These are phyloP conservation scores for Dunckerocampus dactyliophorus DNA, from an alignment of 2,113 vertebrate species.

Conservation along the genomic window DNA sequence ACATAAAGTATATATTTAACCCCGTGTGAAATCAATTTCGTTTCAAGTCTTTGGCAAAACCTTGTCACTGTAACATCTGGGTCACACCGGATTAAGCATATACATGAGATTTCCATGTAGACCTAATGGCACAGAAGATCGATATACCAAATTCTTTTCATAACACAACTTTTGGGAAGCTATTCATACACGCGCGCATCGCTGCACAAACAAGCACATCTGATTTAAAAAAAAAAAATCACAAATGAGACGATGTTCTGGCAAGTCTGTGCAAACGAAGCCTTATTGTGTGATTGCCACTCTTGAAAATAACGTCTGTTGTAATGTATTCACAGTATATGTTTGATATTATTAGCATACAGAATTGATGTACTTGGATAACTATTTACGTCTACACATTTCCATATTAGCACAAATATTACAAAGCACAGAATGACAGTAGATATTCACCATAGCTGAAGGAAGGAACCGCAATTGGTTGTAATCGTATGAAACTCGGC, in stretches of 20 bases:
- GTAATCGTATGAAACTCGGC: neutral
- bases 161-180: conserved; percentile 24
- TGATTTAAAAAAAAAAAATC: neutral
- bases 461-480: neutral
- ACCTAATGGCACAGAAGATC: conserved; percentile 54
- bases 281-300: conserved; percentile 11
- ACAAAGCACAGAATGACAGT: neutral
- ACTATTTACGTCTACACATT: conserved; percentile 1
- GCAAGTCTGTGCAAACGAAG: conserved; percentile 12
- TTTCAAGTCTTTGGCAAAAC: conserved; percentile 57
- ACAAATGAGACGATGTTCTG: conserved; percentile 13
- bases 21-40: conserved; percentile 42
- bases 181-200: neutral
- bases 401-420: conserved; percentile 19
- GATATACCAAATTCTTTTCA: conserved; percentile 33
- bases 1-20: conserved; percentile 48
- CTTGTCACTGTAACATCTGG: conserved; percentile 30
- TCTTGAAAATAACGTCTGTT: conserved; percentile 6
- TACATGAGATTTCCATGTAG: conserved; percentile 12
- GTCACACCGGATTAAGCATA: conserved; percentile 31
- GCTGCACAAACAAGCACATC: conserved; percentile 10
- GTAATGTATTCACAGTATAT: neutral
- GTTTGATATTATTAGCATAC: conserved; percentile 12
- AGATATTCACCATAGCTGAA: neutral
- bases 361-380: conserved; percentile 11